Evolutionary conservation across 1,140 invertebrate genomes (phyloP), one percentile per base, ranked within the genome.

Genomic region (Megalonaias nervosa): DNA sequence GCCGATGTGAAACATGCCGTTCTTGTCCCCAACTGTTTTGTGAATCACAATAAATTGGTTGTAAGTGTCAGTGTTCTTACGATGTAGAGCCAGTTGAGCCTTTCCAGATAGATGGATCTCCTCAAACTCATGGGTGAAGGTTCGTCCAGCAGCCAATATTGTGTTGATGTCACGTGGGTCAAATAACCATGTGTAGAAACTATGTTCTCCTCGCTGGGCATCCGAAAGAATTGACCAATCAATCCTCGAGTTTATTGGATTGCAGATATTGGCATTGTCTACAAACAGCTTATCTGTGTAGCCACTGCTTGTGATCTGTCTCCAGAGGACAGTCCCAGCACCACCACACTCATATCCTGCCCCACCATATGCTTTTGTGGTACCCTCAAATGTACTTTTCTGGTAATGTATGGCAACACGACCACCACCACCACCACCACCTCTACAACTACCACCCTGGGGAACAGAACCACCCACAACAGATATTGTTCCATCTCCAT

Each of bases 351-450:
- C 86, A 67, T 78, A 78, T 3, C 78, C 80, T 11, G 69, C 67
- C 19, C 86, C 86, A n/a, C 86, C 86, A 65, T 83, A 67, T 11
- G 81, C 72, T 6, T 71, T 67, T 26, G 81, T 77, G 0, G 55
- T 75, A 12, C 86, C 86, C 4, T 72, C 71, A 70, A 81, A 86
- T n/a, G 26, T 59, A 11, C 60, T 66, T 17, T 77, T 73, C 15
- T 66, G 73, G 73, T 80, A 86, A 74, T 85, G 77, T 31, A 87
- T 79, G 17, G 85, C 81, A 3, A 84, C 81, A 31, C 84, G 79
- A 48, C 86, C 86, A 61, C 83, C 86, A 11, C 81, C 82, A 26
- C 86, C 86, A 71, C 86, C 86, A 48, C 86, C 86, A 72, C 86
- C 86, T 11, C 58, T 61, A 79, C 84, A 87, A 21, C 66, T 77